A percentile compares a stretch with the other conserved stretches of the same genome.
These are phyloP conservation scores for Megaustenia siamemsis DNA, from an alignment of 2,888 invertebrate genomes.

Conservation along the genomic window DNA sequence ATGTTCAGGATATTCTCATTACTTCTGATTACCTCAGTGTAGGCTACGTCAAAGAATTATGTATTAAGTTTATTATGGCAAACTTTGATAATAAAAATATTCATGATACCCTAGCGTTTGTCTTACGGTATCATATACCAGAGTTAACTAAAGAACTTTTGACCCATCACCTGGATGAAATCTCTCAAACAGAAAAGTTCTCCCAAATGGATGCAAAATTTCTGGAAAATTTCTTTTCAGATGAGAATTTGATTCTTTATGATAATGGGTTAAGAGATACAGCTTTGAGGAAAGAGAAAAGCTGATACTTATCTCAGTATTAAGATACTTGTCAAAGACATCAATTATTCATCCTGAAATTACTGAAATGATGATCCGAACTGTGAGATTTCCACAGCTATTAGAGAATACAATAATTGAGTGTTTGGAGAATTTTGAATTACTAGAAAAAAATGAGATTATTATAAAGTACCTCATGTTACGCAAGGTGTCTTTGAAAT, in stretches of 20 bases:
- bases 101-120: slow-evolving; percentile 33
- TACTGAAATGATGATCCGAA: slow-evolving; percentile 12
- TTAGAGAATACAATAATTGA: not conserved
- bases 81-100: slow-evolving; percentile 31
- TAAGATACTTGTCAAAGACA: slow-evolving; percentile 27
- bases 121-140: not conserved
- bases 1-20: slow-evolving; percentile 42
- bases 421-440: slow-evolving; percentile 15
- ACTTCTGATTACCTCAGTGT: slow-evolving; percentile 43
- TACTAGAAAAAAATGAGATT: slow-evolving; percentile 21
- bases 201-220: slow-evolving; percentile 21
- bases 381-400: slow-evolving; percentile 21
- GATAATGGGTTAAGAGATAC: not conserved
- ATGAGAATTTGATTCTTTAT: slow-evolving; percentile 35
- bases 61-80: slow-evolving; percentile 35
- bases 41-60: slow-evolving; percentile 22
- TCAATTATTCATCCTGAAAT: not conserved
- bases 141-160: slow-evolving; percentile 1
- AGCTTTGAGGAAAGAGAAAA: slow-evolving; percentile 18
- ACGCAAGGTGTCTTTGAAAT: not conserved
- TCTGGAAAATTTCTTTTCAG: slow-evolving; percentile 18
- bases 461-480: slow-evolving; percentile 26
- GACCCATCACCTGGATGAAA: slow-evolving; percentile 1
- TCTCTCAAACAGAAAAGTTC: slow-evolving; percentile 11
- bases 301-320: slow-evolving; percentile 31